These are phyloP conservation scores for Protobothrops mucrosquamatus DNA, from an alignment of 2,113 vertebrate genomes.

Conservation along the genomic window DNA sequence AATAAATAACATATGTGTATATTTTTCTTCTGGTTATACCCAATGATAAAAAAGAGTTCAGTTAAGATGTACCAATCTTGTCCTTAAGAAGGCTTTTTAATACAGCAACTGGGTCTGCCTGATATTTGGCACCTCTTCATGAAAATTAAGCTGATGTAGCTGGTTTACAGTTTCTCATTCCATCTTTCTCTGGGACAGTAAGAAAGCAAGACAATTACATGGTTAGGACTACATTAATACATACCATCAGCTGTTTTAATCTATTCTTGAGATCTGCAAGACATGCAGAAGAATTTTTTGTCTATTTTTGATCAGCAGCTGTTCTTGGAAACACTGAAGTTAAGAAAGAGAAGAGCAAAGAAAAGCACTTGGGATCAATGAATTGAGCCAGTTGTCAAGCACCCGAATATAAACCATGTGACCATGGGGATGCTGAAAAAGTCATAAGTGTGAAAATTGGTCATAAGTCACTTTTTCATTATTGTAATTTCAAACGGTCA, in stretches of 20 bases:
- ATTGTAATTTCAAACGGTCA: too few relatives aligned
- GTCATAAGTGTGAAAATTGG: too few relatives aligned
- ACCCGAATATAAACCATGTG: too few relatives aligned
- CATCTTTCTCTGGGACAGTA: neutral
- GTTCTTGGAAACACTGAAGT: neutral
- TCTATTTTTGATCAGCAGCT: neutral
- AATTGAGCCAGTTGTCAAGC: neutral
- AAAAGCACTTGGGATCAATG: neutral
- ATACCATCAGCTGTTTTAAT: neutral
- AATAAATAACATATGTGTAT: neutral
- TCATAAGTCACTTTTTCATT: too few relatives aligned
- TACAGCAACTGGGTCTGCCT: neutral
- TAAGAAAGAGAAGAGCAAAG: neutral
- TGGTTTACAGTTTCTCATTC: too few relatives aligned
- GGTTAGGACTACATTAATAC: neutral
- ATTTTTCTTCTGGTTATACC: neutral
- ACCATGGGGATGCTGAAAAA: too few relatives aligned
- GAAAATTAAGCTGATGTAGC: neutral
- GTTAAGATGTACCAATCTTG: neutral
- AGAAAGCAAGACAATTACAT: neutral
- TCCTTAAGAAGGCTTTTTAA: neutral
- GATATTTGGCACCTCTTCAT: neutral
- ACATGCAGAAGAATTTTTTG: neutral
- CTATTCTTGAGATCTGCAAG: neutral
- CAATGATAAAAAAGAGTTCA: neutral